These are phyloP conservation scores for Oryzias woworae DNA, from an alignment of 2,113 vertebrate genomes.

Conservation along the genomic window DNA sequence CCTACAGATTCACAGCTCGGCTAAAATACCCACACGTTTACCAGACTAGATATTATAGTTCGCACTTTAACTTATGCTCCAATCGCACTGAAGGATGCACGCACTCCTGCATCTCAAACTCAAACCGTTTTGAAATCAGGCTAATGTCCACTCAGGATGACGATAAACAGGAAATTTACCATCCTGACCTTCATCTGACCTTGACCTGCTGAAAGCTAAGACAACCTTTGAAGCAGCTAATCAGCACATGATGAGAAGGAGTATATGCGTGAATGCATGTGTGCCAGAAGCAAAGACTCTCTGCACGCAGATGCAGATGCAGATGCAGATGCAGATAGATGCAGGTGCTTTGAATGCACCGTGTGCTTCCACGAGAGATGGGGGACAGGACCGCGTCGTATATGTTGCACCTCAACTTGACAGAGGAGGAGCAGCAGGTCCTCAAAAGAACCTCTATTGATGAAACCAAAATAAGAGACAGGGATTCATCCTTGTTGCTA, in stretches of 20 bases:
- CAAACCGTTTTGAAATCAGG: too few relatives aligned
- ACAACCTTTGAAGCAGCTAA: constrained; percentile 25
- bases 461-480: constrained; percentile 60
- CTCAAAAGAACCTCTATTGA: constrained; percentile 41
- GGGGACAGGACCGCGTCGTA: constrained; percentile 36
- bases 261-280: constrained; percentile 3
- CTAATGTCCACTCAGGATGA: too few relatives aligned
- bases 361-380: constrained; percentile 14
- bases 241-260: constrained; percentile 27
- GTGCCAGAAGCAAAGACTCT: constrained; percentile 39
- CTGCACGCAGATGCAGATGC: constrained; percentile 52
- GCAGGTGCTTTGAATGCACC: constrained; percentile 20
- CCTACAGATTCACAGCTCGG: too few relatives aligned
- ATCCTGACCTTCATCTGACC: too few relatives aligned
- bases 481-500: constrained; percentile 40
- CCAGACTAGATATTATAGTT: too few relatives aligned
- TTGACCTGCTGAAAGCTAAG: neutral
- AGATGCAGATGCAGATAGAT: too few relatives aligned
- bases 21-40: too few relatives aligned
- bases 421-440: constrained; percentile 46
- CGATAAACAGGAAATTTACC: too few relatives aligned
- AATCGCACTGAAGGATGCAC: too few relatives aligned
- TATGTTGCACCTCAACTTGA: constrained; percentile 69
- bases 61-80: too few relatives aligned
- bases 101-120: too few relatives aligned